These are phyloP conservation scores for Drosophila mayaguana DNA, from an alignment of 2,888 invertebrate species.

Conservation along the genomic window DNA sequence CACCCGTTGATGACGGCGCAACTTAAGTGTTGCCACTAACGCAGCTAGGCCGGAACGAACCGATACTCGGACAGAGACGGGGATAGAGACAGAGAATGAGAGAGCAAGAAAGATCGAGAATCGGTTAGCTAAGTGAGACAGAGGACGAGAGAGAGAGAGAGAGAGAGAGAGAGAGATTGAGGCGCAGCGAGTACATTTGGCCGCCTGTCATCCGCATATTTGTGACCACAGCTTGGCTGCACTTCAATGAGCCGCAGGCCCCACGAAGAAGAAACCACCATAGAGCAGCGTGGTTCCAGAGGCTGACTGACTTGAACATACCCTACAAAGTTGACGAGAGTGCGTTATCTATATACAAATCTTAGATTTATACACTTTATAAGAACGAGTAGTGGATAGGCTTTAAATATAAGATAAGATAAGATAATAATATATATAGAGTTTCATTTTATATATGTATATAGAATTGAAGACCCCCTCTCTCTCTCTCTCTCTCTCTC, in stretches of 20 bases:
- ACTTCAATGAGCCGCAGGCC: constrained; percentile 54
- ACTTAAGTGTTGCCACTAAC: constrained; percentile 39
- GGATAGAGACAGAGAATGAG: neutral
- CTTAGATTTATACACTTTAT: neutral
- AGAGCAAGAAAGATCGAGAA: constrained; percentile 5
- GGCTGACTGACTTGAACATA: neutral
- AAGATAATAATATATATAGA: neutral
- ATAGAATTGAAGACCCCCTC: neutral
- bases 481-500: neutral
- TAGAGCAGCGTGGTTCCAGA: neutral
- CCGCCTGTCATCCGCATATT: constrained; percentile 63
- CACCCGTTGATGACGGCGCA: constrained; percentile 54
- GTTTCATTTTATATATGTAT: neutral
- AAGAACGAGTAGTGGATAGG: neutral
- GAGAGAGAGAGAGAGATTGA: neutral
- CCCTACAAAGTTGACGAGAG: neutral
- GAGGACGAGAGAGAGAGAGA: neutral
- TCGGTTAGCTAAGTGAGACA: neutral
- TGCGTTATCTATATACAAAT: too few species aligned
- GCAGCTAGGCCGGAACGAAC: constrained; percentile 50
- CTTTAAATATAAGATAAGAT: too few species aligned
- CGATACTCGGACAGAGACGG: constrained; percentile 7
- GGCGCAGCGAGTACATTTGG: constrained; percentile 39
- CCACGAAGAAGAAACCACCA: constrained; percentile 2
- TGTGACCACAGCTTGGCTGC: constrained; percentile 63